These are phyloP conservation scores for Cataglyphis albicans DNA, from an alignment of 2,888 invertebrate species.

Conservation along the genomic window DNA sequence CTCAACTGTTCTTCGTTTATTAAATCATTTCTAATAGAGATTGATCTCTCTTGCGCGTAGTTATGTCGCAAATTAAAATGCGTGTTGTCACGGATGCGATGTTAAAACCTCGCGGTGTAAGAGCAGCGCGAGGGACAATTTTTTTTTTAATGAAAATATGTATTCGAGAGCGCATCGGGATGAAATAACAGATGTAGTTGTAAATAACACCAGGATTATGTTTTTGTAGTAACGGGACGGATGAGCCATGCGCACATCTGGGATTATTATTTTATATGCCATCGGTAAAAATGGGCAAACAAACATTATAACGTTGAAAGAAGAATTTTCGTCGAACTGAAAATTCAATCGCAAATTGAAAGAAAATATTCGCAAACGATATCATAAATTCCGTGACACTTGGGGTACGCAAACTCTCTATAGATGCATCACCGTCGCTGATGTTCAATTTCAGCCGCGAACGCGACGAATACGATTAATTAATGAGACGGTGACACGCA, in stretches of 20 bases:
- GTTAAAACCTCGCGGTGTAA: slow-evolving; percentile 34
- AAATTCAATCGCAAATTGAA: not conserved
- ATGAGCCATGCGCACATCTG: not conserved
- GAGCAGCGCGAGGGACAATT: slow-evolving; percentile 10
- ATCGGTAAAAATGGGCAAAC: not conserved
- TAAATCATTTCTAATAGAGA: slow-evolving; percentile 43
- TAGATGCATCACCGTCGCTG: not conserved
- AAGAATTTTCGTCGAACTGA: not conserved
- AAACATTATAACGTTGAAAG: not conserved
- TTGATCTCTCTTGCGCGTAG: slow-evolving; percentile 12
- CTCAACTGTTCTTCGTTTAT: slow-evolving; percentile 15
- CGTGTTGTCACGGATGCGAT: not conserved
- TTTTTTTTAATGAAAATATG: slow-evolving; percentile 3
- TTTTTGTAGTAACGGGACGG: not conserved
- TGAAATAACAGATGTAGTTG: slow-evolving; percentile 31
- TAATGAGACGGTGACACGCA: slow-evolving; percentile 66
- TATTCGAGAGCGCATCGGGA: not conserved
- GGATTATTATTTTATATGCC: slow-evolving; percentile 5
- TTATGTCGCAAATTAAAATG: slow-evolving; percentile 32
- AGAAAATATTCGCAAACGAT: not conserved
- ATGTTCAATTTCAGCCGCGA: slow-evolving; percentile 6
- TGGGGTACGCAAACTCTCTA: not conserved
- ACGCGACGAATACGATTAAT: slow-evolving; percentile 70
- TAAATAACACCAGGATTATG: slow-evolving; percentile 23
- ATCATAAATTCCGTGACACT: not conserved